Evolutionary conservation across 1,140 invertebrate species (phyloP), one percentile per base, ranked within the genome.

Genomic region (Brachystomella parvula): DNA sequence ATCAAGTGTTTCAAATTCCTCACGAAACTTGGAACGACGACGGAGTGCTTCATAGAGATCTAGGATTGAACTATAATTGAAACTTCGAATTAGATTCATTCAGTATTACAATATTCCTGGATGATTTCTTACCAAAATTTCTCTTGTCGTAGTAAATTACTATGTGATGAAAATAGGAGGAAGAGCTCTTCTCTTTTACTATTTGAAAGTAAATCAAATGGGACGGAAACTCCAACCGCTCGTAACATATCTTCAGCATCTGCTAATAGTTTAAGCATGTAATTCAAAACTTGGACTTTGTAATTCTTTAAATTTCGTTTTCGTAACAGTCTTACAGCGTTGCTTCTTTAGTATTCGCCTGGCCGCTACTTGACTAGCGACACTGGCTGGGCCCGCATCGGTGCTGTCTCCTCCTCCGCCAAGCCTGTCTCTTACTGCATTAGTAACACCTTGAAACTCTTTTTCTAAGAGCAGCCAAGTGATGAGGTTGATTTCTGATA

Each of bases 21-120:
- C 59, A 30, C 49, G 39, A 59, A 73, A 65, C 63, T 66, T 63
- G 9, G 67, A 69, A 28, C 64, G 58, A 2, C 61, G 49, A 19
- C 69, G 64, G 1, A 73, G 53, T 6, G 64, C 63, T 56, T 69
- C 44, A 61, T 69, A 69, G 12, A 73, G 56, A n/a, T 71, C 72
- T 19, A 63, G 26, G 49, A 69, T 64, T 19, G 66, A 59, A 3
- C 72, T 73, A 53, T 12, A 62, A 56, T 61, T 44, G 9, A 24
- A 64, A 35, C 2, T 56, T 6, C 12, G 32, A 64, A n/a, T 3
- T 6, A 32, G 19, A 24, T 56, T 64, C 15, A n/a, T 31, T 17
- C 29, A 15, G 15, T 26, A 28, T 28, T 12, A 64, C 3, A 53
- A 26, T 3, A 32, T 32, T 61, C 19, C 24, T 26, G 21, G 19